Conservation (phyloP, 1,140 invertebrate species). For the Yoshiicerus persimilis region DNA sequence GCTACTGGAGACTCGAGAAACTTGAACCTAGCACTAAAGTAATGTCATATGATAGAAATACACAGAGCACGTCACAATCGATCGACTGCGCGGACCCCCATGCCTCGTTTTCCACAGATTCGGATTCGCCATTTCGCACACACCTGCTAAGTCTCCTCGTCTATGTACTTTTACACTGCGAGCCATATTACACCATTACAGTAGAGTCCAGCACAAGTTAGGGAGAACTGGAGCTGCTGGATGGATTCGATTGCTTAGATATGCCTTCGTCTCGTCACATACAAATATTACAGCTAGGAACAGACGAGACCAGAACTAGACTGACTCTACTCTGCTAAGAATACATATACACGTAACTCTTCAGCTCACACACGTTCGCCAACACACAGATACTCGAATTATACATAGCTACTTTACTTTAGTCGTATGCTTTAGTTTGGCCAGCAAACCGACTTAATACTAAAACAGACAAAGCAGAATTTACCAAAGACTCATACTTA, state of each 20-base stretch:
- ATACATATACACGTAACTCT: neutral
- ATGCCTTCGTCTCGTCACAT: neutral
- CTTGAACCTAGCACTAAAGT: neutral
- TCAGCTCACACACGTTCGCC: neutral
- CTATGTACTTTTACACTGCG: neutral
- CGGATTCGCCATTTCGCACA: constrained; percentile 36
- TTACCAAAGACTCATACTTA: neutral
- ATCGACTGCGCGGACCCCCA: constrained; percentile 35
- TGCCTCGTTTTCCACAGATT: constrained; percentile 15
- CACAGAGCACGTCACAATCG: constrained; percentile 41
- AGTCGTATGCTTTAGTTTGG: neutral
- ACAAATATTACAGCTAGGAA: neutral
- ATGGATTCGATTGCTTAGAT: neutral
- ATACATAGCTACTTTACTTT: neutral
- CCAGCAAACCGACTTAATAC: neutral
- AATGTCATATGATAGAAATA: constrained; percentile 1
- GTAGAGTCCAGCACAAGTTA: neutral
- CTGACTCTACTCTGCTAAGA: neutral
- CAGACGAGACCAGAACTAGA: no score
- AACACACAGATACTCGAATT: no score
- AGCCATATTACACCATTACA: neutral
- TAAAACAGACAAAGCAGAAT: neutral
- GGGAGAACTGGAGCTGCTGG: neutral
- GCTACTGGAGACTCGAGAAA: neutral
- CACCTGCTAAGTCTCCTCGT: neutral